Conservation (phyloP, 2,113 vertebrate species). For the Galemys pyrenaicus region DNA sequence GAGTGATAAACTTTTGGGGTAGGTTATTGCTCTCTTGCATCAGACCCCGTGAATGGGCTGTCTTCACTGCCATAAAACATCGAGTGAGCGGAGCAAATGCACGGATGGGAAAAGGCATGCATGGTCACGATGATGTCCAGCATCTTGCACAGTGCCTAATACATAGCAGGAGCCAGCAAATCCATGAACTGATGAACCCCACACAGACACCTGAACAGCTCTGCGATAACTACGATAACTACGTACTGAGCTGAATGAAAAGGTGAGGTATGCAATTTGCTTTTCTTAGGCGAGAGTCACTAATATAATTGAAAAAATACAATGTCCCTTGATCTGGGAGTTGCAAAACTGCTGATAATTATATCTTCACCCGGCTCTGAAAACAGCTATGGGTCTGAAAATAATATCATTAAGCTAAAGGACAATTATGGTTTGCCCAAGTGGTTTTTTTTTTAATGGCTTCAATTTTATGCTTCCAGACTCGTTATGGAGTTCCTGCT, state of each 20-base stretch:
- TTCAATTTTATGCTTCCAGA: conserved; percentile 50
- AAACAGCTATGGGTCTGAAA: conserved; percentile 24
- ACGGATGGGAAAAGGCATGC: neutral
- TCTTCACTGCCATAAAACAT: neutral
- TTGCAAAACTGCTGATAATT: conserved; percentile 42
- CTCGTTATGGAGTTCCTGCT: neutral
- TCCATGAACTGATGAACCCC: neutral
- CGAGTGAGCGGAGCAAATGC: neutral
- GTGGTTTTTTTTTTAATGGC: neutral
- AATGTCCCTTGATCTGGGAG: conserved; percentile 51
- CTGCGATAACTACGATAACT: neutral
- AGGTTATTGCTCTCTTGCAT: neutral
- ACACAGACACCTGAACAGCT: neutral
- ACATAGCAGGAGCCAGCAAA: neutral
- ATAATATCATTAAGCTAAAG: conserved; percentile 36
- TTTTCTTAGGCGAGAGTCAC: neutral
- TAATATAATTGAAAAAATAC: conserved; percentile 37
- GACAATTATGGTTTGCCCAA: neutral
- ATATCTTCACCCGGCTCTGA: neutral
- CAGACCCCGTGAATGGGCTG: neutral
- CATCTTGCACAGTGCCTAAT: neutral
- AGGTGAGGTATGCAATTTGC: neutral
- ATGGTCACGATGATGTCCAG: neutral
- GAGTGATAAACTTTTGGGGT: neutral
- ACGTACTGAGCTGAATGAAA: neutral